Conservation (phyloP, 2,888 invertebrate species). For the Criorhina ranunculi region DNA sequence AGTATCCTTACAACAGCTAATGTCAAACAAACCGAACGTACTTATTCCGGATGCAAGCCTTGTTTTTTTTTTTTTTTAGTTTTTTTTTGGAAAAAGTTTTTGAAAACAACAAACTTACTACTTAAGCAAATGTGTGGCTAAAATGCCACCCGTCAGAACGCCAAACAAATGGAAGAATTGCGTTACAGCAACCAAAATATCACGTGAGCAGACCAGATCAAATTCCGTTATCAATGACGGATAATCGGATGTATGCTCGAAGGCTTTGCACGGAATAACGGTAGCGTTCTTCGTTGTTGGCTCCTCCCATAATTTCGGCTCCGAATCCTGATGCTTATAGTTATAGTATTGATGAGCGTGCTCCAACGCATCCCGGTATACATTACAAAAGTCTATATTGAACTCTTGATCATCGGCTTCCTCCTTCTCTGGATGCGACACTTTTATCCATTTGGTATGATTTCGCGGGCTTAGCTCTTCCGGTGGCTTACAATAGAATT, state of each 20-base stretch:
- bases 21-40: conserved; percentile 49
- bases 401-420: conserved; percentile 83
- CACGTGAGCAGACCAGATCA: conserved; percentile 85
- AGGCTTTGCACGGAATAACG: conserved; percentile 83
- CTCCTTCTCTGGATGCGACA: conserved; percentile 84
- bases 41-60: conserved; percentile 70
- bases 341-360: conserved; percentile 83
- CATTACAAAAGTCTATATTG: conserved; percentile 84
- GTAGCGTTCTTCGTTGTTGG: conserved; percentile 81
- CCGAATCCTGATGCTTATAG: conserved; percentile 80
- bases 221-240: conserved; percentile 85
- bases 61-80: not conserved
- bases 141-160: conserved; percentile 85
- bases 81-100: not conserved
- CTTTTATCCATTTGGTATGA: conserved; percentile 84
- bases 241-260: conserved; percentile 82
- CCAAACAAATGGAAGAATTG: conserved; percentile 85
- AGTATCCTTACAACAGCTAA: conserved; percentile 36
- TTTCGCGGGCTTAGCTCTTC: conserved; percentile 80
- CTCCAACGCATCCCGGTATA: conserved; percentile 83
- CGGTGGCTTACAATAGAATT: conserved; percentile 85
- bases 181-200: conserved; percentile 85
- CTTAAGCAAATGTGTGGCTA: conserved; percentile 84
- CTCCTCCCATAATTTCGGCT: conserved; percentile 82
- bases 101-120: conserved; percentile 80